Conservation (phyloP, 2,797 vertebrate genomes). For the Potorous gilbertii region DNA sequence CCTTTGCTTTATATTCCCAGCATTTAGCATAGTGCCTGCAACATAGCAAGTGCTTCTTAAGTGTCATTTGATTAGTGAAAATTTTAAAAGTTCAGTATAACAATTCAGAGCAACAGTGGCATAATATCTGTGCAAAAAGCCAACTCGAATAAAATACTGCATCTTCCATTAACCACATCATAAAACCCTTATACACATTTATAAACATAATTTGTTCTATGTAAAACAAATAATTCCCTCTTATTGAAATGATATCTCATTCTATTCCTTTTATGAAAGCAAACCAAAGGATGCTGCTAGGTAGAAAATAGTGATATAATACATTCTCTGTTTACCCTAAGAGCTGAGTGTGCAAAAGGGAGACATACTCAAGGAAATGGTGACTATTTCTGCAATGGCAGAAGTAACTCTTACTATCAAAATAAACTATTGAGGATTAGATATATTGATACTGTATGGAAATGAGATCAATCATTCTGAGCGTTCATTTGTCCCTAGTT, state of each 20-base stretch:
- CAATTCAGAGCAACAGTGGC: not conserved
- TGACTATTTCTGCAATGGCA: not conserved
- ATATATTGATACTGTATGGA: not conserved
- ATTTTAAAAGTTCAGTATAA: not conserved
- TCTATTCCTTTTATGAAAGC: not conserved
- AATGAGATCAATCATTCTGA: slow-evolving; percentile 18
- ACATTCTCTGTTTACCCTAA: not conserved
- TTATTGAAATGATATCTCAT: not conserved
- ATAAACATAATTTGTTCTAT: not conserved
- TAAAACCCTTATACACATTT: not conserved
- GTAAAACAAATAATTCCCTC: not conserved
- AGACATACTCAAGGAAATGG: not conserved
- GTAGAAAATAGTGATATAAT: slow-evolving; percentile 27
- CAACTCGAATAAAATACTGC: slow-evolving; percentile 18
- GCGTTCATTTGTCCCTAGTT: not conserved
- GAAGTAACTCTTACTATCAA: not conserved
- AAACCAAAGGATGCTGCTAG: not conserved
- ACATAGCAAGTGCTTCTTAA: not conserved
- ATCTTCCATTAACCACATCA: not conserved
- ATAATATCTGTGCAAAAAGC: slow-evolving; percentile 15
- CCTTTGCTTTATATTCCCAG: not conserved
- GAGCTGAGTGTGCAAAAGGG: not conserved
- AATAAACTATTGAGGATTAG: slow-evolving; percentile 14
- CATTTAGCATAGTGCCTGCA: not conserved
- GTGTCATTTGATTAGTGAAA: not conserved